Evolutionary conservation across 1,140 invertebrate species (phyloP).

Genomic region (Thereuonema tuberculata): DNA sequence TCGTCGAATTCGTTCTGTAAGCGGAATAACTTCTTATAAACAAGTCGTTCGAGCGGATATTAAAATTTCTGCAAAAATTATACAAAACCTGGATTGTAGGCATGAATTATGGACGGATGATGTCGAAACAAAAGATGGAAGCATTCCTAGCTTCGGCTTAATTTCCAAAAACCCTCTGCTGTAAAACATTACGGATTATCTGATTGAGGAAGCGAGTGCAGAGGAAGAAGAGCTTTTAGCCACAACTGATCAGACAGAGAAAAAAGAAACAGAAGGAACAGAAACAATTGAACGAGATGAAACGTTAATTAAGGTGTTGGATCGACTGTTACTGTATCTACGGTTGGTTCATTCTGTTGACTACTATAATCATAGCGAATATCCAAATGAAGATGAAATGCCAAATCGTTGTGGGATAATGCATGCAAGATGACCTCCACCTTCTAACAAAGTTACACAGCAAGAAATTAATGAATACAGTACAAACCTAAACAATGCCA

Average conservation of each 20-base stretch:
- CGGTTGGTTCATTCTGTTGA: constrained; percentile 96
- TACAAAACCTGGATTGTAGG: constrained; percentile 79
- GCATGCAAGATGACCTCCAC: constrained; percentile 79
- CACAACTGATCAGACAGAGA: constrained; percentile 42
- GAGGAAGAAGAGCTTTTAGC: constrained; percentile 95
- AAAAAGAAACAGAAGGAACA: constrained; percentile 37
- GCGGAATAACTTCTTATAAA: constrained; percentile 83
- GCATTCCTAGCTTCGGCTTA: constrained; percentile 38
- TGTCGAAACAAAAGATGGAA: constrained; percentile 22
- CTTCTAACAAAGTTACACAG: constrained; percentile 53
- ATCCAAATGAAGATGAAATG: constrained; percentile 99
- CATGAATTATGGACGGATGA: constrained; percentile 58
- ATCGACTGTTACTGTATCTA: constrained; percentile 79
- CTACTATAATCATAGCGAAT: constrained; percentile 97
- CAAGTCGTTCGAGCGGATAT: constrained; percentile 83
- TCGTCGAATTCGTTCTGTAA: constrained; percentile 78
- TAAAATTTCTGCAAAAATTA: constrained; percentile 84
- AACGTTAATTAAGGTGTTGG: constrained; percentile 56
- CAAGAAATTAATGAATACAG: constrained; percentile 24
- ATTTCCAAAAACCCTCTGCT: constrained; percentile 86
- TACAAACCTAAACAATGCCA: too few relatives aligned
- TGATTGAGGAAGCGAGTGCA: constrained; percentile 95
- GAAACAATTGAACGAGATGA: constrained; percentile 63
- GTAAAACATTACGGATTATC: constrained; percentile 93
- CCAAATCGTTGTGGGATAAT: constrained; percentile 97